Conservation (phyloP, 2,888 invertebrate species). For the Diadegma fenestrale region DNA sequence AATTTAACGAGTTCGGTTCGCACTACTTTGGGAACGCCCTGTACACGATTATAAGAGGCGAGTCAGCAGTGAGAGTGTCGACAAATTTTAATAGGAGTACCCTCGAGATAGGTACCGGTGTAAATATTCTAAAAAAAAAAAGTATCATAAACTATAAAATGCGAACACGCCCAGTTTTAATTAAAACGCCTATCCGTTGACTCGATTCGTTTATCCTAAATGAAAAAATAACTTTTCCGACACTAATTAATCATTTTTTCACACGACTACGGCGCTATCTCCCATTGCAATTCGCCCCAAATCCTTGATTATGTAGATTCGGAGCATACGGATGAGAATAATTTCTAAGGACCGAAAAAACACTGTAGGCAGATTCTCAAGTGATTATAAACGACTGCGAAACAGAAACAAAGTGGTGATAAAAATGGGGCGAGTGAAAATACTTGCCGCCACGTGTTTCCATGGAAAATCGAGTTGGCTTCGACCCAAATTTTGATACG, state of each 20-base stretch:
- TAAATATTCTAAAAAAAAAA: neutral
- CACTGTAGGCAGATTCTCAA: neutral
- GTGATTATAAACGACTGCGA: neutral
- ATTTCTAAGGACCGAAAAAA: neutral
- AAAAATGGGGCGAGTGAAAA: neutral
- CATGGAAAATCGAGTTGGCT: neutral
- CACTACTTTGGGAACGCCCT: neutral
- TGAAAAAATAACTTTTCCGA: conserved; percentile 1
- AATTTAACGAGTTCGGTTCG: neutral
- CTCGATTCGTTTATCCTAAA: conserved; percentile 1
- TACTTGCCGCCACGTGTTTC: neutral
- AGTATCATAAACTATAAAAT: neutral
- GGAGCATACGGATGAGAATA: neutral
- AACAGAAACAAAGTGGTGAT: neutral
- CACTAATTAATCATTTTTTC: conserved; percentile 8
- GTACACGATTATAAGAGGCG: neutral
- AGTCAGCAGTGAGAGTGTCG: neutral
- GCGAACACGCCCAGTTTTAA: conserved; percentile 2
- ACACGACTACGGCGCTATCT: neutral
- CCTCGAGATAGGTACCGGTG: conserved; percentile 2
- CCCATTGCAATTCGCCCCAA: neutral
- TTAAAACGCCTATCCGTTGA: neutral
- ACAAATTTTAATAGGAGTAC: conserved; percentile 21
- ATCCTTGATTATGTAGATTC: neutral
- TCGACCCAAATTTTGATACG: neutral